Evolutionary conservation across 2,113 vertebrate species (phyloP), one percentile per base, ranked within the genome.

Genomic region (Odocoileus virginianus): DNA sequence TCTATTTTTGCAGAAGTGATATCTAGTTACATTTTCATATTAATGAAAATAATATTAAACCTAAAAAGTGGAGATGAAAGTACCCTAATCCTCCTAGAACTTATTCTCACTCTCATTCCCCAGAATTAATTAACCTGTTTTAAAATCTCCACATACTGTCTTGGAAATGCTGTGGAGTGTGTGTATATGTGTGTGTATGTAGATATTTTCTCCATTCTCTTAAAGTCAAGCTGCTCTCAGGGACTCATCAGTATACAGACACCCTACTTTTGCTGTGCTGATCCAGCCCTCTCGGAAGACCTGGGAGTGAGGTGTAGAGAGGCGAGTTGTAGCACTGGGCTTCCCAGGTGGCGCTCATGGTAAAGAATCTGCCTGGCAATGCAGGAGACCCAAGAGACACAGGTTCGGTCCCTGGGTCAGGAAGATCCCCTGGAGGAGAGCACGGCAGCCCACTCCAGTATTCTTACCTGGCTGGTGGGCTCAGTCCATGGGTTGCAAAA

Each of bases 261-360:
- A 0, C 14, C 19, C 47, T 40, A 3, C 7, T 43, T 87, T 2
- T 3, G 11, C 45, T 21, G 11, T 7, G 10, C 36, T 7, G 21
- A 10, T 9, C 13, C 43, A 67, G 27, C 8, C 3, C 9, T 60
- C 64, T 4, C 8, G 1, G 45, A 50, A 54, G 21, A 50, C 19
- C n/a, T 27, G 2, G 2, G 40, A 25, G 4, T 2, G 14, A 54
- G 23, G 2, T 9, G 21, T 1, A 12, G 0, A 60, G 33, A 90
- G 54, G 55, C 67, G 21, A 3, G 1, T 23, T 16, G n/a, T 76
- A 40, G 40, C 40, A 43, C 40, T 13, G 71, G 71, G 23, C 40
- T 76, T 76, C 23, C 36, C 12, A 27, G 36, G 23, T 3, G 36
- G 12, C 40, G 4, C 23, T 76, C 43, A 12, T 15, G 23, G 40